phyloP scores from a whole-genome alignment of 1,140 invertebrate genomes.

The Lepidostoma basale region DNA sequence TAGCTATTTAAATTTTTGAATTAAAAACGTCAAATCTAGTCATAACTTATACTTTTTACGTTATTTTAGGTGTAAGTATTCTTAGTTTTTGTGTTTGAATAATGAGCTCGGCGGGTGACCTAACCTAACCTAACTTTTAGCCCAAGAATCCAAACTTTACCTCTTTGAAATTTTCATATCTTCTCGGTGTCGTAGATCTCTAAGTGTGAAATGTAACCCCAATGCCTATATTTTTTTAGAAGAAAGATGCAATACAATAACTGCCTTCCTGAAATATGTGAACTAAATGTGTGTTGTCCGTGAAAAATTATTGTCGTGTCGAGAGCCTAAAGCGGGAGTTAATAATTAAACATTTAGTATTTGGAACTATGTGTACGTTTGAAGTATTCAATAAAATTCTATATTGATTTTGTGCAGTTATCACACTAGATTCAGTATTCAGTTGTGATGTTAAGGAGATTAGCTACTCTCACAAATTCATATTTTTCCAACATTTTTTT shows the following conservation, averaged over 20 bases:
- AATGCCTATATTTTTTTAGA: slow-evolving; percentile 23
- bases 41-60: slow-evolving; percentile 2
- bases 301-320: not conserved
- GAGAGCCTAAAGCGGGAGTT: slow-evolving; percentile 1
- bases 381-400: too few relatives aligned
- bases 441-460: too few relatives aligned
- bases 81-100: not conserved
- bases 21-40: too few relatives aligned
- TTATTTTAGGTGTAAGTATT: not conserved
- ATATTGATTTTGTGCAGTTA: too few relatives aligned
- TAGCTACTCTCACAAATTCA: too few relatives aligned
- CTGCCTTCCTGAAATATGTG: slow-evolving; percentile 19
- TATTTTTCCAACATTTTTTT: too few relatives aligned
- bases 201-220: slow-evolving; percentile 8
- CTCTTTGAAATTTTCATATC: slow-evolving; percentile 24
- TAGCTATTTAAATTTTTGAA: too few relatives aligned
- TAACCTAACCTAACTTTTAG: slow-evolving; percentile 9
- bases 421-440: too few relatives aligned
- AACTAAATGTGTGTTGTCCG: slow-evolving; percentile 8
- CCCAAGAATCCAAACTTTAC: slow-evolving; percentile 3
- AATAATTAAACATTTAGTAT: too few relatives aligned
- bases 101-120: not conserved
- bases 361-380: too few relatives aligned
- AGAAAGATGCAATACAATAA: slow-evolving; percentile 28
- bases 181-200: slow-evolving; percentile 9